Evolutionary conservation across 2,888 invertebrate genomes (phyloP).

Genomic region (Resseliella maxima): DNA sequence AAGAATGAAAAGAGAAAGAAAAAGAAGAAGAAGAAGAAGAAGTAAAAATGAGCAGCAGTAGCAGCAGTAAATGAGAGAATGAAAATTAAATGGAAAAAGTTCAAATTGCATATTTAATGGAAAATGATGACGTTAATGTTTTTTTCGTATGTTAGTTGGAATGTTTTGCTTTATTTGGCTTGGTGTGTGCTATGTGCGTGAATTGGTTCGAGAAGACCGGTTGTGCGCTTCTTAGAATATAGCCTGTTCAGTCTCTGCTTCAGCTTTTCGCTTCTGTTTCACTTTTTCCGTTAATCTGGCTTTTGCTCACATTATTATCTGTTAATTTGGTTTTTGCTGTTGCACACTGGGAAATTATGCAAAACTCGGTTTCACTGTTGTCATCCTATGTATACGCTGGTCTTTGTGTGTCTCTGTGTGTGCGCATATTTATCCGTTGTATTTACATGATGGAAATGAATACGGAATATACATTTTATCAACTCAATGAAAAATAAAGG

Average conservation of each 20-base stretch:
- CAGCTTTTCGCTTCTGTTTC: neutral
- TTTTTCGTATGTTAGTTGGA: neutral
- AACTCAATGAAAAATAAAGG: slow-evolving; percentile 12
- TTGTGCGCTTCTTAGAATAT: neutral
- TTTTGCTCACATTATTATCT: slow-evolving; percentile 28
- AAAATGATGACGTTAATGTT: slow-evolving; percentile 49
- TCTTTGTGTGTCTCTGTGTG: neutral
- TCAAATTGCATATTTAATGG: slow-evolving; percentile 55
- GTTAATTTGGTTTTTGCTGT: slow-evolving; percentile 43
- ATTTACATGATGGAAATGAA: slow-evolving; percentile 2
- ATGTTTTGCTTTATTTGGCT: neutral
- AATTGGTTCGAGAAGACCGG: neutral
- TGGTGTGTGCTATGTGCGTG: neutral
- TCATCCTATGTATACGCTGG: too few species aligned
- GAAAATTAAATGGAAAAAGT: slow-evolving; percentile 55
- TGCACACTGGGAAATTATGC: slow-evolving; percentile 2
- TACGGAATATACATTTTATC: slow-evolving; percentile 1
- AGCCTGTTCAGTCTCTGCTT: neutral
- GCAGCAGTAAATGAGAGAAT: slow-evolving; percentile 30
- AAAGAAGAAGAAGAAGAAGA: neutral
- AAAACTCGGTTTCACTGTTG: slow-evolving; percentile 18
- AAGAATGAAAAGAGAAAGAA: neutral
- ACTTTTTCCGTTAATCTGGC: slow-evolving; percentile 12
- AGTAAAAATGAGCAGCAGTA: too few species aligned
- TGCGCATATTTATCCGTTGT: neutral